A percentile compares a stretch with the other conserved stretches of the same genome.
Conservation (phyloP, 2,797 vertebrate species). For the Mus spretus region DNA sequence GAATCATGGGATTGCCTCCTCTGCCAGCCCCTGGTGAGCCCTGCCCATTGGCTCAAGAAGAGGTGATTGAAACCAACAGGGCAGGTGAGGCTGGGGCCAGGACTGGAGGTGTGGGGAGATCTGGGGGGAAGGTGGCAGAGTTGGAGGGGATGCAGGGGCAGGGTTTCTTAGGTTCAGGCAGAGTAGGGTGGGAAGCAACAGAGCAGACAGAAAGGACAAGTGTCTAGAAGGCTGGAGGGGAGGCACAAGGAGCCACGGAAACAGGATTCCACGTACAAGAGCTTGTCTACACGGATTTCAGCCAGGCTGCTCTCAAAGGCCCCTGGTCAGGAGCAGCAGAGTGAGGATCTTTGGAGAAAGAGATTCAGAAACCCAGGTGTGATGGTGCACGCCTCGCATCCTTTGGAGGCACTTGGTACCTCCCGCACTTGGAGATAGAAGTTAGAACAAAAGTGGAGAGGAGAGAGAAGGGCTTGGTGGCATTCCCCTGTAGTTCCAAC, state of each 20-base stretch:
- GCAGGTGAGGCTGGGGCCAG: conserved; percentile 89
- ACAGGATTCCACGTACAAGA: fast-evolving
- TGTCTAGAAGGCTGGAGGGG: neutral
- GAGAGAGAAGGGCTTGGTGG: too few relatives aligned
- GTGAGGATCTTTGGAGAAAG: neutral
- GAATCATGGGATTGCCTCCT: conserved; percentile 83
- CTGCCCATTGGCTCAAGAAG: conserved; percentile 96
- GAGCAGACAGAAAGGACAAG: neutral
- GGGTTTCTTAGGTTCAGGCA: neutral
- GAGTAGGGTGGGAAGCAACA: too few relatives aligned
- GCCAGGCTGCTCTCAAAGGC: neutral
- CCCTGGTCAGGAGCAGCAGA: neutral
- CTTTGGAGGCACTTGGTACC: neutral
- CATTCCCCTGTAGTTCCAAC: neutral
- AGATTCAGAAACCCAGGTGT: neutral
- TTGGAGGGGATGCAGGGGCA: conserved; percentile 69
- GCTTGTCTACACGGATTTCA: neutral
- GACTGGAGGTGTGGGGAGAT: neutral
- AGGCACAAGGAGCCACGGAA: neutral
- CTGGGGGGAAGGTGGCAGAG: neutral
- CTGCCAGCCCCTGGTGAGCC: conserved; percentile 84
- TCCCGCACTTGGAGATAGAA: neutral
- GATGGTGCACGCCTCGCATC: neutral
- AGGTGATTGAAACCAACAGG: conserved; percentile 97
- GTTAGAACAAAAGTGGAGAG: too few relatives aligned